A percentile compares a stretch with the other conserved stretches of the same genome.
Evolutionary conservation across 2,797 vertebrate species (phyloP).

Genomic region (Catamblyrhynchus diadema): DNA sequence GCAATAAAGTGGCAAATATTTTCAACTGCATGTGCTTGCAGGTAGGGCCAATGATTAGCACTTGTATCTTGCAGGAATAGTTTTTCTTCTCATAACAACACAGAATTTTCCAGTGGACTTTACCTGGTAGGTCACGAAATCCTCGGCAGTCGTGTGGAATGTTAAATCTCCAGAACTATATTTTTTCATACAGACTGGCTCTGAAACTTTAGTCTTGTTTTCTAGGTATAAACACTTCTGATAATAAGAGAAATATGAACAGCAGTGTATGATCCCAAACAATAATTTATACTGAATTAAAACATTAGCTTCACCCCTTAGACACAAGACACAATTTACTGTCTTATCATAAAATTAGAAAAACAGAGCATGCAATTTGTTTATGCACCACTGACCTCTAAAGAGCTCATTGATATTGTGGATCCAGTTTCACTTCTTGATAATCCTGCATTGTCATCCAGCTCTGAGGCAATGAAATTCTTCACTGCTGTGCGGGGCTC

Average conservation of each 20-base stretch:
- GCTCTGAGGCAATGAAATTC: conserved; percentile 95
- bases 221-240: conserved; percentile 28
- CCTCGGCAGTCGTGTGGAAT: background rate
- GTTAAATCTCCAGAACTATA: conserved; percentile 6
- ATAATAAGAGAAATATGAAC: conserved; percentile 20
- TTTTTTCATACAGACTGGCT: conserved; percentile 7
- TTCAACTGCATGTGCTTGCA: background rate
- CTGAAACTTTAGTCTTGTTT: conserved; percentile 49
- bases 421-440: conserved; percentile 97
- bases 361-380: background rate
- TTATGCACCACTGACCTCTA: conserved; percentile 86
- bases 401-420: conserved; percentile 98
- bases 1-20: background rate
- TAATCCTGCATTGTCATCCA: conserved; percentile 92
- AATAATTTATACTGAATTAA: conserved; percentile 16
- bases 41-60: background rate
- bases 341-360: background rate
- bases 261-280: background rate
- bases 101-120: background rate
- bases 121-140: conserved; percentile 20
- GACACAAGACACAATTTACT: background rate
- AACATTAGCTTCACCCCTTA: conserved; percentile 1
- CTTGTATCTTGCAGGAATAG: background rate
- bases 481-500: conserved; percentile 98
- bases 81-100: background rate